Base-by-base conservation (phyloP, 92 coral and sea anemone genomes). In the Nematostella vectensis region DNA sequence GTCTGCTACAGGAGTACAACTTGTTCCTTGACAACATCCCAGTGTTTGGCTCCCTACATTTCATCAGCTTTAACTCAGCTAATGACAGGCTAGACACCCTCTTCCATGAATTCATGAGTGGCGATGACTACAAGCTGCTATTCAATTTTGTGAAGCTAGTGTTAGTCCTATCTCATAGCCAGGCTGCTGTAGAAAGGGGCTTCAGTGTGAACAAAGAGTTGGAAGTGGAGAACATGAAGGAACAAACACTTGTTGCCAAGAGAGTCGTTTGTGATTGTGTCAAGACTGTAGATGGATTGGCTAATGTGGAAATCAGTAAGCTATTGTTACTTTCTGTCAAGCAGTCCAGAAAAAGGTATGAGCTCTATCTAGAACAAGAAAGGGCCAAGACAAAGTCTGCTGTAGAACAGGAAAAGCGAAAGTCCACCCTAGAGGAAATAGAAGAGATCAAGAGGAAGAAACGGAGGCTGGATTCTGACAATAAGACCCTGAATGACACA, bases 221-320 rank as follows among this genome's bases (percentile, higher is more conserved):
- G 25, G 81, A 74, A 44, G 81, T 67, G 25, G 75, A 74, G 52
- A 74, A 58, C 42, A 39, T 74, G 65, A 67, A 59, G 69, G 57
- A 29, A 53, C 63, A 67, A 26, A 48, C 73, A n/a, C 66, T 66
- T 24, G 64, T 67, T 40, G 81, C 61, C 49, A 38, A 56, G 44
- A 56, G 72, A 54, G 29, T 56, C 58, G 72, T 73, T 26, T 73
- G 60, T 73, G 80, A 63, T 50, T 72, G 58, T 73, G 70, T 63
- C 30, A 52, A 52, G 31, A 71, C 63, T 71, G 71, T 71, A 24
- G 48, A 42, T 19, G 81, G 81, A 36, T 22, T 74, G 17, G 55
- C 57, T 36, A 74, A 65, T 29, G 75, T 58, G 57, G 64, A 74
- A 48, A 20, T 59, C 16, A 73, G 50, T 64, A 72, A 63, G 57